Evolutionary conservation across 2,113 vertebrate genomes (phyloP), one percentile per base, ranked within the genome.

Genomic region (Thamnophis sirtalis): DNA sequence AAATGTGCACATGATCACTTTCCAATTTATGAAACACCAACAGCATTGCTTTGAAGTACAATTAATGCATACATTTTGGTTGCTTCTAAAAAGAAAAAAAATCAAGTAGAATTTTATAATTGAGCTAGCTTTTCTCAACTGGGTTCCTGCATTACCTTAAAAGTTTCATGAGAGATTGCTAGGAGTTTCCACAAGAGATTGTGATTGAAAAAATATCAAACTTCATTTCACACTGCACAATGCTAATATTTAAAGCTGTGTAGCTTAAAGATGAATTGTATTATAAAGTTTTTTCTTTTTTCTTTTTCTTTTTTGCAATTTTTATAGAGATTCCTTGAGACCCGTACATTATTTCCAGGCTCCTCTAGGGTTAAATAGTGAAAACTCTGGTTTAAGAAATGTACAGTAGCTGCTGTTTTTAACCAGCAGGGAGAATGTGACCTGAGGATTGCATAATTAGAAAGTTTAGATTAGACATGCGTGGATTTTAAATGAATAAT

Each of bases 381-480:
- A 38, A 80, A 21, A 80, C 0, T 2, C 5, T 38, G 6, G n/a
- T 94, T 96, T 88, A 38, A 92, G 4, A 88, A 53, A 55, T 19
- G 17, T 90, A n/a, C n/a, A n/a, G n/a, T n/a, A 87, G 4, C 89
- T 89, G 56, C 84, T 19, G 2, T 94, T 87, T 95, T 93, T 96
- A 96, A 95, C 89, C 91, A 96, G 93, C 93, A 95, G 96, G 94
- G 96, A 93, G 96, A 95, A 97, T 97, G 94, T 97, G 97, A 98
- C 97, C 97, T 43, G 50, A 95, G 95, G 96, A 96, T 97, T 98
- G 97, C 94, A 95, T 98, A 98, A 98, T 97, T 96, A 96, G 97
- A 94, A 95, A 56, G 43, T 89, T 89, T 60, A 94, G 92, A 94
- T 96, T 97, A 96, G 96, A 95, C 97, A 96, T 96, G 95, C 96